Base-by-base conservation (phyloP, 2,888 invertebrate genomes). In the Epinotia demarniana region DNA sequence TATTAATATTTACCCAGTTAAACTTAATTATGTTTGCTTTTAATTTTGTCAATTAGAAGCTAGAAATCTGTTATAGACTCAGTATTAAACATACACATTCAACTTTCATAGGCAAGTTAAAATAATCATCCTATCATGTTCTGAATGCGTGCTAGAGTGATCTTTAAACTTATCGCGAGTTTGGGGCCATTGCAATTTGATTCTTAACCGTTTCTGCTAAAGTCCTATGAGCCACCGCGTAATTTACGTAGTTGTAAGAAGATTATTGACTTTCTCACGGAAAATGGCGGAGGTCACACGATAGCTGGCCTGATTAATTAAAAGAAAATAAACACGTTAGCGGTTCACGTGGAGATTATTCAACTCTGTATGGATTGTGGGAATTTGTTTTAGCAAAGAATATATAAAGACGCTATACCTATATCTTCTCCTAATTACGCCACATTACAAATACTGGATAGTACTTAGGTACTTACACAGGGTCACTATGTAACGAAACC, bases 251-350 rank as follows among this genome's bases (percentile, higher is more conserved):
- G 43, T 49, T 27, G n/a, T 68, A 57, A 39, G 53, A 9, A 66
- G 23, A 13, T 46, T n/a, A 23, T 67, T 67, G 55, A 18, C 57
- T 43, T 68, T 68, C 58, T 68, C 68, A 68, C 68, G 68, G 68
- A 68, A 68, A 58, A 68, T 58, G 57, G 68, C 57, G 9, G 19
- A 46, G 68, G 68, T 68, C 57, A 46, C 4, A 2, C 1, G 39
- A 68, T 58, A 58, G 33, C 19, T 13, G 53, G 8, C 53, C 23
- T 53, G 60, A 62, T 53, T 71, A 71, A 62, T 27, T 53, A 43
- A 68, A 68, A 68, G 19, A 58, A 68, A 68, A 68, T 58, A 68
- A 68, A 68, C 68, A 58, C 16, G 43, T 58, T 68, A 68, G 58
- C 68, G 23, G 68, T 23, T 46, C 43, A 13, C 33, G 33, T 43